Evolutionary conservation across 2,113 vertebrate genomes (phyloP).

Genomic region (Esox niger): DNA sequence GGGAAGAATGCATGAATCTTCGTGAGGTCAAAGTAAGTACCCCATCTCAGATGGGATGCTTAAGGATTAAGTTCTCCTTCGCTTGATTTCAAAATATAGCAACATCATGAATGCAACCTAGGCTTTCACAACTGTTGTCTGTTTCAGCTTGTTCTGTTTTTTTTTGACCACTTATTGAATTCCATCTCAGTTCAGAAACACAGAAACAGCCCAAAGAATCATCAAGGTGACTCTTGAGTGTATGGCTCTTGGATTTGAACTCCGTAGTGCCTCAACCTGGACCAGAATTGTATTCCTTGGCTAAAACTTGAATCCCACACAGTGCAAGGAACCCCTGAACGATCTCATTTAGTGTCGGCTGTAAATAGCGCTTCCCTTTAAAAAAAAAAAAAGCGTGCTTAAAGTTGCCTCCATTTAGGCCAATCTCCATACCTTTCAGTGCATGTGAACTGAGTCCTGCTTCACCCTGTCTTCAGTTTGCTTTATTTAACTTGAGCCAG

Average conservation of each 20-base stretch:
- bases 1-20: slow-evolving; percentile 98
- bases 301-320: slow-evolving; percentile 31
- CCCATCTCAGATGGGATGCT: neutral
- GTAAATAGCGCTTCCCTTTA: slow-evolving; percentile 38
- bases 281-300: slow-evolving; percentile 21
- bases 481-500: too few relatives aligned
- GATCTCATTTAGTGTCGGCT: slow-evolving; percentile 19
- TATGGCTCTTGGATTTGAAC: slow-evolving; percentile 53
- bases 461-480: too few relatives aligned
- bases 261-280: slow-evolving; percentile 34
- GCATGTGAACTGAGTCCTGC: slow-evolving; percentile 41
- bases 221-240: slow-evolving; percentile 67
- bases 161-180: slow-evolving; percentile 45
- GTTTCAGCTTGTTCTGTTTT: slow-evolving; percentile 31
- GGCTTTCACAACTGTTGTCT: slow-evolving; percentile 18
- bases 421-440: slow-evolving; percentile 43
- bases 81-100: slow-evolving; percentile 2
- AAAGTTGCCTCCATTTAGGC: slow-evolving; percentile 25
- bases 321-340: slow-evolving; percentile 23
- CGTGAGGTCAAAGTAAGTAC: slow-evolving; percentile 89
- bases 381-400: slow-evolving; percentile 54
- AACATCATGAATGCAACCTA: too few relatives aligned
- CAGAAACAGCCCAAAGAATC: slow-evolving; percentile 58
- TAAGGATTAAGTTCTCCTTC: neutral
- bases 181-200: slow-evolving; percentile 50